phyloP scores from a whole-genome alignment of 2,113 vertebrate genomes.

The Rallus limicola region DNA sequence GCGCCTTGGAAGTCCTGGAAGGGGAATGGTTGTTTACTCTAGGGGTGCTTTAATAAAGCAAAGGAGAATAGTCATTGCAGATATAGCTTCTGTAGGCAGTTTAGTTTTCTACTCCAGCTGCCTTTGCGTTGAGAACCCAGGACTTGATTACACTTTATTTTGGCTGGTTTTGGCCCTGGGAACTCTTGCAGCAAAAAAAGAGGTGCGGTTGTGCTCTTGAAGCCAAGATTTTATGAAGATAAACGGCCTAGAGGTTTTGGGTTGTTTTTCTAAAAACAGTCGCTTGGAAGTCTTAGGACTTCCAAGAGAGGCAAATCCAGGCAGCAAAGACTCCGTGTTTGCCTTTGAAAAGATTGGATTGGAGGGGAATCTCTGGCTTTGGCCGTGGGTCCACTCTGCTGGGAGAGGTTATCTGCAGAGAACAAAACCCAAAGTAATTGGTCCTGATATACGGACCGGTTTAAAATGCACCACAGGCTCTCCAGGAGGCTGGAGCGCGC shows the following conservation, averaged over 20 bases:
- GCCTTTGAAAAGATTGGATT: constrained; percentile 16
- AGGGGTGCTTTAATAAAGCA: background rate
- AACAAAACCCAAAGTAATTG: constrained; percentile 50
- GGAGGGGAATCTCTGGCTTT: constrained; percentile 15
- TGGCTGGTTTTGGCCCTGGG: background rate
- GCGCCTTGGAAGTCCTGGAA: background rate
- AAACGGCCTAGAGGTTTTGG: constrained; percentile 30
- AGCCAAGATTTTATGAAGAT: constrained; percentile 28
- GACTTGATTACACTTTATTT: background rate
- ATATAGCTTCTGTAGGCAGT: background rate
- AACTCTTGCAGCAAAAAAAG: background rate
- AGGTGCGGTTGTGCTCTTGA: background rate
- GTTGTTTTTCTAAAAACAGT: constrained; percentile 19
- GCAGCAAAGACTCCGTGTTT: background rate
- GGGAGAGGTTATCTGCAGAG: constrained; percentile 41
- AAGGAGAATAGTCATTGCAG: background rate
- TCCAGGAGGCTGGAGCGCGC: background rate
- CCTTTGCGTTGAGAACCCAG: background rate
- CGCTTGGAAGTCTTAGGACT: constrained; percentile 36
- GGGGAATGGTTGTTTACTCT: background rate
- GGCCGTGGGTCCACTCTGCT: background rate
- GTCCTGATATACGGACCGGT: background rate
- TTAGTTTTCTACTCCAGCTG: background rate
- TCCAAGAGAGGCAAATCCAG: constrained; percentile 35
- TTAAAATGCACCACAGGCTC: constrained; percentile 12